phyloP scores from a whole-genome alignment of 2,797 vertebrate genomes.

The Alca torda region DNA sequence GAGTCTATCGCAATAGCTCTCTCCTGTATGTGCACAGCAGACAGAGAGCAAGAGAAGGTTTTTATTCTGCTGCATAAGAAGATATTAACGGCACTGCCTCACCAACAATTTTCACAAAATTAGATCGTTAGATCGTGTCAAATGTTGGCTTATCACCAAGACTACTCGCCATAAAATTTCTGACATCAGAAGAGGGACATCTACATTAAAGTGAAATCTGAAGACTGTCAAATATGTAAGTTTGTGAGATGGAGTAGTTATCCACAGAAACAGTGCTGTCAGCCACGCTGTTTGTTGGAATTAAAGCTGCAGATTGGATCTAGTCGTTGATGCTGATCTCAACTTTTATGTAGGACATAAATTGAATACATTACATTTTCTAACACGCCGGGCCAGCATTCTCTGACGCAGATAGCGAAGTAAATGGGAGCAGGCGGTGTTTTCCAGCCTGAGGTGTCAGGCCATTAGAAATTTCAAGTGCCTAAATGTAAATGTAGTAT shows the following conservation, averaged over 20 bases:
- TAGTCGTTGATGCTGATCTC: not conserved
- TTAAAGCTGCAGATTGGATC: constrained; percentile 15
- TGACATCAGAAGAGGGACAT: not conserved
- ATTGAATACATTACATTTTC: constrained; percentile 19
- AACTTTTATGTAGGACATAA: constrained; percentile 13
- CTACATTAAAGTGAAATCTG: not conserved
- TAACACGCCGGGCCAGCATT: not conserved
- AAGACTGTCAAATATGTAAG: not conserved
- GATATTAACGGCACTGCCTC: not conserved
- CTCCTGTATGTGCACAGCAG: not conserved
- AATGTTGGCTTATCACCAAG: not conserved
- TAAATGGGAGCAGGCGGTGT: not conserved
- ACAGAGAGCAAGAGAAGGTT: not conserved
- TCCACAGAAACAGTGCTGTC: not conserved
- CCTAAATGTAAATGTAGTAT: not conserved
- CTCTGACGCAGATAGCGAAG: not conserved
- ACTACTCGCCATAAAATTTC: not conserved
- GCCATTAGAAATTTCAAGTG: not conserved
- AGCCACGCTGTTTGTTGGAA: not conserved
- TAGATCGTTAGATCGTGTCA: not conserved
- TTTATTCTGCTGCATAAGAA: not conserved
- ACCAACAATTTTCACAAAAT: not conserved
- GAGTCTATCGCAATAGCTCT: not conserved
- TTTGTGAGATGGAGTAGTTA: not conserved
- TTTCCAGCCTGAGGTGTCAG: not conserved